These are phyloP conservation scores for Agrochola lota DNA, from an alignment of 2,888 invertebrate genomes.

Conservation along the genomic window DNA sequence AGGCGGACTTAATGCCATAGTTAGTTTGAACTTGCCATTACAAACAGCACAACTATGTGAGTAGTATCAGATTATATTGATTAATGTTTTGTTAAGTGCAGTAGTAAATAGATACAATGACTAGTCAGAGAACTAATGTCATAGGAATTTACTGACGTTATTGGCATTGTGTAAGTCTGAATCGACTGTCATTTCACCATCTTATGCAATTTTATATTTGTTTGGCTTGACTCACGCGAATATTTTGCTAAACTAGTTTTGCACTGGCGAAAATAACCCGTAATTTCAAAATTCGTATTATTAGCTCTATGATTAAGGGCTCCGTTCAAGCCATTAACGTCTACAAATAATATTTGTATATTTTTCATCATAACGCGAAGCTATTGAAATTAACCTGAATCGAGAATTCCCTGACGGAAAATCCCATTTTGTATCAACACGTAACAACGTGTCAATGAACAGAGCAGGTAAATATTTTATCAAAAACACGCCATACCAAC, in stretches of 20 bases:
- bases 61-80: background rate
- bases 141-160: constrained; percentile 17
- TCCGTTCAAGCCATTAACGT: background rate
- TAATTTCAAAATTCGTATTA: background rate
- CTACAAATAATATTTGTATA: background rate
- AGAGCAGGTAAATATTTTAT: no score
- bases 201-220: constrained; percentile 6
- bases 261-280: background rate
- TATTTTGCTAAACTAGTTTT: background rate
- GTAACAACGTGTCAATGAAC: background rate
- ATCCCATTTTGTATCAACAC: constrained; percentile 7
- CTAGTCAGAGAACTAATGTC: constrained; percentile 5
- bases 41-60: no score
- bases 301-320: background rate
- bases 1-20: no score
- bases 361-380: background rate
- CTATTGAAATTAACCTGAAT: background rate
- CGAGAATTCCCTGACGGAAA: background rate
- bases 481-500: background rate
- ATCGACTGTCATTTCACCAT: constrained; percentile 13
- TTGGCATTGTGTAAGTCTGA: constrained; percentile 20
- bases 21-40: background rate
- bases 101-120: background rate
- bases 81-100: background rate
- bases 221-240: background rate